These are phyloP conservation scores for Saccopteryx bilineata DNA, from an alignment of 2,113 vertebrate species.

Conservation along the genomic window DNA sequence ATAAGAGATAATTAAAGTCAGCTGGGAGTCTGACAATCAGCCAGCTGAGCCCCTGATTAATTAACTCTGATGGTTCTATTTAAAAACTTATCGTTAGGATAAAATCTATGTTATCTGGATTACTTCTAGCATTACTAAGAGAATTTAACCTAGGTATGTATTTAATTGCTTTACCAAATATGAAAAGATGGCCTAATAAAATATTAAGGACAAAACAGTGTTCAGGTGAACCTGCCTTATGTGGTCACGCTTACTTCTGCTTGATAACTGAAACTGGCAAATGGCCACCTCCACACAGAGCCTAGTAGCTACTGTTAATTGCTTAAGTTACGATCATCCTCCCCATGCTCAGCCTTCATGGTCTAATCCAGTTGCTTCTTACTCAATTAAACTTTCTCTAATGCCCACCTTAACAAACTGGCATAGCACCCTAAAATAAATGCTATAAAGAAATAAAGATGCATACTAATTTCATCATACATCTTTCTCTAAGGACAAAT, in stretches of 20 bases:
- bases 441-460: neutral
- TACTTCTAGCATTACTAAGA: neutral
- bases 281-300: neutral
- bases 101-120: neutral
- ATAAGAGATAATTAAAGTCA: neutral
- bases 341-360: neutral
- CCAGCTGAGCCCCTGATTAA: neutral
- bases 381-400: neutral
- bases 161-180: conserved; percentile 1
- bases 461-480: neutral
- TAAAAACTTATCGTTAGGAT: neutral
- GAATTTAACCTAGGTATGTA: neutral
- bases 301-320: neutral
- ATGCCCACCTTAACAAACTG: neutral
- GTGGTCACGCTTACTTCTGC: neutral
- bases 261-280: neutral
- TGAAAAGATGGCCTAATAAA: neutral
- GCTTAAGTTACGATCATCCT: neutral
- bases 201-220: neutral
- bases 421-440: neutral
- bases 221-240: neutral
- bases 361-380: neutral
- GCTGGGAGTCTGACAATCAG: neutral
- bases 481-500: neutral
- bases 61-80: neutral